phyloP scores from a whole-genome alignment of 2,113 vertebrate genomes.

The Acanthisitta chloris region DNA sequence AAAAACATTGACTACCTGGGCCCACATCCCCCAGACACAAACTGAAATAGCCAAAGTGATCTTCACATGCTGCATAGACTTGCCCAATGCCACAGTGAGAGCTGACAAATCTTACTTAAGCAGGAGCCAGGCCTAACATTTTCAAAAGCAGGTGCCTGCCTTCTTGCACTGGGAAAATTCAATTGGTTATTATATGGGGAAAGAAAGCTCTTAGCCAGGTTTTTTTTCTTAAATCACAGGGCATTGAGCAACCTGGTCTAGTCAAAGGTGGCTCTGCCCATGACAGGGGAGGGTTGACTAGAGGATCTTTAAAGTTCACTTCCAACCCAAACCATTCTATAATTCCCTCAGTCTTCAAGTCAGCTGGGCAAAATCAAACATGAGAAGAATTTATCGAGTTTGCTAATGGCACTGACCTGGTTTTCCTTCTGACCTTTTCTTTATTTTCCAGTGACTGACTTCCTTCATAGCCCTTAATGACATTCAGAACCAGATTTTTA shows the following conservation, averaged over 20 bases:
- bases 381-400: background rate
- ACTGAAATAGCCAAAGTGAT: background rate
- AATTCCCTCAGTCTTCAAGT: background rate
- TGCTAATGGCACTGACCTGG: background rate
- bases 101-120: background rate
- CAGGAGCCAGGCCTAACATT: background rate
- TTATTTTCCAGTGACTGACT: slow-evolving; percentile 21
- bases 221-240: background rate
- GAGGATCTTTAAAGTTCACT: background rate
- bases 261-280: background rate
- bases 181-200: fast-evolving
- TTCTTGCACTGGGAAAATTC: background rate
- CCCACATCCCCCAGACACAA: background rate
- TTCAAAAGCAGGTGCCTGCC: background rate
- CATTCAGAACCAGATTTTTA: background rate
- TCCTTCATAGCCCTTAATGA: background rate
- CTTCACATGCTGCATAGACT: background rate
- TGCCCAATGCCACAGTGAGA: background rate
- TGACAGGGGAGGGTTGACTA: fast-evolving
- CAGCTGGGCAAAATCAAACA: background rate
- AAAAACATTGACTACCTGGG: background rate
- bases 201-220: background rate
- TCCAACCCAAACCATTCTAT: background rate
- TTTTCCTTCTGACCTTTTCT: background rate
- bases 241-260: background rate